A percentile compares a stretch with the other conserved stretches of the same genome.
Conservation (phyloP, 2,797 vertebrate genomes). For the Miopithecus talapoin region DNA sequence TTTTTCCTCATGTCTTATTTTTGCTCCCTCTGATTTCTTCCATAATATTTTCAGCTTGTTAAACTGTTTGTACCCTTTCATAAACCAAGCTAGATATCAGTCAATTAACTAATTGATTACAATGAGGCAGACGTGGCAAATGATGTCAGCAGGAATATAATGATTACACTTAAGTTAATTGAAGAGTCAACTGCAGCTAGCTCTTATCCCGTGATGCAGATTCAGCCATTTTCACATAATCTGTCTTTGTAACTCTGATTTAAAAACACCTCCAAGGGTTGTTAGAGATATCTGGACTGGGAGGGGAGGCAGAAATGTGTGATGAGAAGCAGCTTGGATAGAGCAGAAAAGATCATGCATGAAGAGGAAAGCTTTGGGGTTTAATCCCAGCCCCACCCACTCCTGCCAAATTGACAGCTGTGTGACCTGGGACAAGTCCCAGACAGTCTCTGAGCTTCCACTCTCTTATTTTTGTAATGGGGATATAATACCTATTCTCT, state of each 20-base stretch:
- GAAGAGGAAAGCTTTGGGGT: neutral
- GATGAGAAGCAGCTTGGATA: neutral
- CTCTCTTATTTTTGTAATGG: neutral
- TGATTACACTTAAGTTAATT: neutral
- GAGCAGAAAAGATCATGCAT: neutral
- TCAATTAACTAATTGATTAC: neutral
- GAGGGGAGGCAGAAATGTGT: fast-evolving
- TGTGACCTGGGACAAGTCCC: neutral
- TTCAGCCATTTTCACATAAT: neutral
- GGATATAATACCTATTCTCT: neutral
- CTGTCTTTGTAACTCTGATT: neutral
- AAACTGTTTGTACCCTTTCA: neutral
- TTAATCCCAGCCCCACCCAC: neutral
- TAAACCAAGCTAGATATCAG: neutral
- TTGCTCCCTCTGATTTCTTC: neutral
- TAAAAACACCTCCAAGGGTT: neutral
- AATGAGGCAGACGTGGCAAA: neutral
- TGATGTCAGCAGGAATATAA: neutral
- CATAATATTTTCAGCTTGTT: neutral
- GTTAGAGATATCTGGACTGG: neutral
- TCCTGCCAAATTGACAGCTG: neutral
- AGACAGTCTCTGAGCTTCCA: neutral
- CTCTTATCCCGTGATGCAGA: neutral
- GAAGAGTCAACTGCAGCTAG: neutral
- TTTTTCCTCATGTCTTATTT: neutral